phyloP scores from a whole-genome alignment of 2,797 vertebrate species.

The Parambassis ranga region DNA sequence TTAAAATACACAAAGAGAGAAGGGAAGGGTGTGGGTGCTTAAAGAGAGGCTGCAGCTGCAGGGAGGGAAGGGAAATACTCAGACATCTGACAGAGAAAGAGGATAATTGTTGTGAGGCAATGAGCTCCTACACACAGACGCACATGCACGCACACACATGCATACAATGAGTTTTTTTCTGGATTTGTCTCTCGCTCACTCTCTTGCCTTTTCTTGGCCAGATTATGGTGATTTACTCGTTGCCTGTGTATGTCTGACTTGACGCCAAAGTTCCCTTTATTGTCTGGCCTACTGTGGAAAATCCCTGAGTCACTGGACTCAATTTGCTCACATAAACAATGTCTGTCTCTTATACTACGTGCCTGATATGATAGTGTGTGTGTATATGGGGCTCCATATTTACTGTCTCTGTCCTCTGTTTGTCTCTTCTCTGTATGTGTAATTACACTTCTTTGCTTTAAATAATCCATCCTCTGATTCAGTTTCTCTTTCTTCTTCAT shows the following conservation, averaged over 20 bases:
- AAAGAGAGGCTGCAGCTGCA: constrained; percentile 59
- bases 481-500: not conserved
- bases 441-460: not conserved
- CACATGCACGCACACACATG: constrained; percentile 7
- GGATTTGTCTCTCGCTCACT: constrained; percentile 13
- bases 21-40: constrained; percentile 45
- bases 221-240: constrained; percentile 61
- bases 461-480: not conserved
- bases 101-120: constrained; percentile 52
- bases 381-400: not conserved
- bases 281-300: constrained; percentile 62
- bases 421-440: not conserved
- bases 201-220: constrained; percentile 12
- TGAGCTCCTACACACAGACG: constrained; percentile 18
- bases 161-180: constrained; percentile 33
- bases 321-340: constrained; percentile 28
- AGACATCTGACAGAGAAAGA: constrained; percentile 49
- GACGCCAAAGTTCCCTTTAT: constrained; percentile 60
- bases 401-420: not conserved
- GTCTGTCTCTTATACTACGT: constrained; percentile 1
- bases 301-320: constrained; percentile 57
- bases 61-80: constrained; percentile 51
- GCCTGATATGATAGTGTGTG: constrained; percentile 3
- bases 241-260: constrained; percentile 45
- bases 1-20: constrained; percentile 27